Percentiles rank a stretch among this genome's conserved stretches.
Evolutionary conservation across 2,888 invertebrate species (phyloP).

Genomic region (Acleris literana): DNA sequence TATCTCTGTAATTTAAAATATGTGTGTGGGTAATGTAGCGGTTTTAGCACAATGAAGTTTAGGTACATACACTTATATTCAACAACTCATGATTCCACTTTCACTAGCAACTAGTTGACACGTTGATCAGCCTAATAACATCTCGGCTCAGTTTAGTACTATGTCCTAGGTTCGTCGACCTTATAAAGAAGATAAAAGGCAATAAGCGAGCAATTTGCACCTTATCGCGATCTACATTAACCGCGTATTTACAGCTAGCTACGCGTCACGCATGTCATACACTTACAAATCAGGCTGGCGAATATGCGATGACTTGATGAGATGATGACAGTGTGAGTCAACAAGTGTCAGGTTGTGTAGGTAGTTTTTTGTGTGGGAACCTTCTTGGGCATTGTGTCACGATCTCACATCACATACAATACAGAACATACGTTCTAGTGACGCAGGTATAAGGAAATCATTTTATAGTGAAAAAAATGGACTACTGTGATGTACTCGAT

Average conservation of each 20-base stretch:
- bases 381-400: too few species aligned
- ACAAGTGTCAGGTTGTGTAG: too few species aligned
- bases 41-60: too few species aligned
- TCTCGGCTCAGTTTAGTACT: slow-evolving; percentile 11
- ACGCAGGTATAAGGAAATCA: too few species aligned
- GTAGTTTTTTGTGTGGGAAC: too few species aligned
- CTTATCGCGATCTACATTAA: slow-evolving; percentile 48
- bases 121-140: not conserved
- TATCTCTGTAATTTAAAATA: too few species aligned
- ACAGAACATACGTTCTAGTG: too few species aligned
- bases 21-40: too few species aligned
- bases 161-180: slow-evolving; percentile 23
- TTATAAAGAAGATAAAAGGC: slow-evolving; percentile 39
- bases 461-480: too few species aligned
- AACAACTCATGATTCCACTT: not conserved
- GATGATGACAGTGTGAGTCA: not conserved
- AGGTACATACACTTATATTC: too few species aligned
- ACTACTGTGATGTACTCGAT: too few species aligned
- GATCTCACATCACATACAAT: too few species aligned
- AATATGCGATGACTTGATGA: slow-evolving; percentile 15
- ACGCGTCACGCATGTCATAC: slow-evolving; percentile 41
- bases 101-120: not conserved
- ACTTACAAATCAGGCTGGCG: slow-evolving; percentile 15
- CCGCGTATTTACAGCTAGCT: slow-evolving; percentile 46
- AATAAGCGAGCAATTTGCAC: slow-evolving; percentile 43